These are phyloP conservation scores for Penaeus chinensis DNA, from an alignment of 1,140 invertebrate species.

Conservation along the genomic window DNA sequence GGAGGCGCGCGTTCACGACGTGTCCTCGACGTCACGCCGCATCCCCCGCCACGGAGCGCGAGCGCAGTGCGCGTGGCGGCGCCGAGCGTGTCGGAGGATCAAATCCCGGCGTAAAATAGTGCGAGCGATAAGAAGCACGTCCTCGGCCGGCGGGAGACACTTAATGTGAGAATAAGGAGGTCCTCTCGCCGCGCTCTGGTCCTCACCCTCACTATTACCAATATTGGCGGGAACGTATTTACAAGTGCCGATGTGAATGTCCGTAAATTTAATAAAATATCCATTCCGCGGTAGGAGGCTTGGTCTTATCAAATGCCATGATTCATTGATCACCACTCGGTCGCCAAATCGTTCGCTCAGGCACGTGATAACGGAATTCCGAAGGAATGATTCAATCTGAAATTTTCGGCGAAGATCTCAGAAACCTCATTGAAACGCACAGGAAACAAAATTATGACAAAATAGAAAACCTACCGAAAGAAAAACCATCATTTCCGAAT, in stretches of 20 bases:
- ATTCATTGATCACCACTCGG: slow-evolving; percentile 61
- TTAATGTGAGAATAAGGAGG: no score
- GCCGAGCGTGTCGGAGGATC: no score
- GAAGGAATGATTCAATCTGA: slow-evolving; percentile 38
- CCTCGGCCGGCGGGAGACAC: no score
- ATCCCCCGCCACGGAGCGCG: no score
- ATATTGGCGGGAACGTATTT: slow-evolving; percentile 56
- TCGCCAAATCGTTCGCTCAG: slow-evolving; percentile 33
- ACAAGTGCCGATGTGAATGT: slow-evolving; percentile 62
- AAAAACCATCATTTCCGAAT: slow-evolving; percentile 63
- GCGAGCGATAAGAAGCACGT: no score
- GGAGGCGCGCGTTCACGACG: no score
- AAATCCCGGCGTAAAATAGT: no score
- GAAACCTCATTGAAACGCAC: slow-evolving; percentile 58
- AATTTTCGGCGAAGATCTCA: slow-evolving; percentile 26
- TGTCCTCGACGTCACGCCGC: no score
- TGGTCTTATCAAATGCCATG: slow-evolving; percentile 63
- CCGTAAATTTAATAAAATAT: slow-evolving; percentile 64
- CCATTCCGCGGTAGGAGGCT: slow-evolving; percentile 60
- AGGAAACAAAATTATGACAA: slow-evolving; percentile 60
- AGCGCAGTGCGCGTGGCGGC: no score
- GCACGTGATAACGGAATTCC: background rate
- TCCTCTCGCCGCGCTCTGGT: background rate
- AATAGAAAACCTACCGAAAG: slow-evolving; percentile 59
- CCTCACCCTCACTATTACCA: slow-evolving; percentile 42